Evolutionary conservation across 2,888 invertebrate species (phyloP), one percentile per base, ranked within the genome.

Genomic region (Shargacucullia verbasci): DNA sequence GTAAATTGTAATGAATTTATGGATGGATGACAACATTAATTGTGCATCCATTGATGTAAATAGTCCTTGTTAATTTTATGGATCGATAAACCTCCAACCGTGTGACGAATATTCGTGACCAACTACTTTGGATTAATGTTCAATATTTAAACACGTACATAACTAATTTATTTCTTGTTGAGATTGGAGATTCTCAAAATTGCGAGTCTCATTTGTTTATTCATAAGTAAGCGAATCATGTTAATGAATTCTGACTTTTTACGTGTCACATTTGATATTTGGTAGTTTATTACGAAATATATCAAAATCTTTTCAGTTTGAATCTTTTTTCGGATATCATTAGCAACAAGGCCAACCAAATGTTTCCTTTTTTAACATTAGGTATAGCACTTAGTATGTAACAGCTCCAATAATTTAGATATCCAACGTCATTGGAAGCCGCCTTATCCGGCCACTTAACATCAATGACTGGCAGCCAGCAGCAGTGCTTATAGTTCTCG

Each of bases 391-490:
- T 33, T 55, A 55, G 41, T 43, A 49, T 37, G 33, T 43, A 52
- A 39, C 29, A 29, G 29, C 9, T 25, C 45, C 60, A 56, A 60
- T 72, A 41, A 72, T 59, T 59, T 59, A 43, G 60, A 60, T 52
- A 55, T 55, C 11, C 34, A 27, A 39, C 56, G 53, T 56, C 52
- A 66, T 70, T 61, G 37, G 35, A 59, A 61, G 60, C 64, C 44
- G 44, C 66, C 64, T 57, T 68, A 73, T 73, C 75, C 76, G 70
- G 70, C 34, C 57, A 68, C 68, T 76, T 60, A 68, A 55, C 43
- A 61, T 54, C 68, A 59, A 73, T 73, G 73, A 70, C 70, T 70
- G 52, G 70, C 65, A 70, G 11, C 8, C 56, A 62, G 14, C 11
- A 52, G 20, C 47, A 52, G 60, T 56, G 53, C 50, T 54, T 59